Conservation (phyloP, 2,888 invertebrate species). For the Calliphora vomitoria region DNA sequence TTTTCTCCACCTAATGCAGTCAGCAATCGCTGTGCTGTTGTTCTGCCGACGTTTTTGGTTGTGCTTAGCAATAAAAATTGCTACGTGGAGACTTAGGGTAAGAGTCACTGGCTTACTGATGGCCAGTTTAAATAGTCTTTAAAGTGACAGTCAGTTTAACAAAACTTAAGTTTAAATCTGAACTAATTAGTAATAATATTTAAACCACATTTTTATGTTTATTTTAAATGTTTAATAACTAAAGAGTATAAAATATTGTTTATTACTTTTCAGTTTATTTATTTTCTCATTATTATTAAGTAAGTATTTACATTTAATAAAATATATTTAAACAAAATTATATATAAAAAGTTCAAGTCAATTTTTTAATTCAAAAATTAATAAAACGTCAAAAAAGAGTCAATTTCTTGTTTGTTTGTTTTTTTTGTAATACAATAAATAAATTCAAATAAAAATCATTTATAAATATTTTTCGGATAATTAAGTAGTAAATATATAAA, state of each 20-base stretch:
- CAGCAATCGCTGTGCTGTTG: too few relatives aligned
- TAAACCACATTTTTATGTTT: not conserved
- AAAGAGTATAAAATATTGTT: slow-evolving; percentile 33
- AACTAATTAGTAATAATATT: too few relatives aligned
- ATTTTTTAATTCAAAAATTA: slow-evolving; percentile 55
- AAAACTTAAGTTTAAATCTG: too few relatives aligned
- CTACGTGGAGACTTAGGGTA: too few relatives aligned
- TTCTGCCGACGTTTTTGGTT: too few relatives aligned
- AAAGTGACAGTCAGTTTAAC: too few relatives aligned
- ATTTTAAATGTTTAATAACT: too few relatives aligned
- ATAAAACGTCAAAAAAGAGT: slow-evolving; percentile 32
- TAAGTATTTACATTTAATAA: not conserved
- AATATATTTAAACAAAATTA: slow-evolving; percentile 7
- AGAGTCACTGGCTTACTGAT: too few relatives aligned
- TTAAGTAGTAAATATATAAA: slow-evolving; percentile 50
- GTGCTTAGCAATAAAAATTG: too few relatives aligned
- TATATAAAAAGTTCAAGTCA: slow-evolving; percentile 47
- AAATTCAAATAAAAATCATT: slow-evolving; percentile 5
- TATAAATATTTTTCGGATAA: slow-evolving; percentile 21
- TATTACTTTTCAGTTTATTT: not conserved
- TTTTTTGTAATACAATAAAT: slow-evolving; percentile 26
- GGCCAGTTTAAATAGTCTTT: too few relatives aligned
- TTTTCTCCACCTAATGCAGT: too few relatives aligned
- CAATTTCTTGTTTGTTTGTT: slow-evolving; percentile 42
- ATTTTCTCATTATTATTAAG: not conserved